Conservation (phyloP, 2,797 vertebrate genomes). For the Cynopterus sphinx region DNA sequence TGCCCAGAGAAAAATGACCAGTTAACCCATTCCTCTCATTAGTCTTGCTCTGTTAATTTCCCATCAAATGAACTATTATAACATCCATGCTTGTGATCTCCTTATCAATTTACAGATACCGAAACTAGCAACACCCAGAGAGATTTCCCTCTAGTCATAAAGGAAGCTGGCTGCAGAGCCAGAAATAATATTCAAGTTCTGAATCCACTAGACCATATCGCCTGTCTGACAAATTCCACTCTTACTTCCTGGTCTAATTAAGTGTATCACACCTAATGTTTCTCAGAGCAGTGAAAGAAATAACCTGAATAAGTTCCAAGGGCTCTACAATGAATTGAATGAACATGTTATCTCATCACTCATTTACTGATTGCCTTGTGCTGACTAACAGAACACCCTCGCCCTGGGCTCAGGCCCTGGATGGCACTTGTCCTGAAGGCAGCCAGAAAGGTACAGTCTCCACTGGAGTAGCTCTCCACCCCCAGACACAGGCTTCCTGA, state of each 20-base stretch:
- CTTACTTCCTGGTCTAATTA: not conserved
- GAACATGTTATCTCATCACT: not conserved
- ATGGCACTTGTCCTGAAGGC: not conserved
- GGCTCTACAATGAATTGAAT: not conserved
- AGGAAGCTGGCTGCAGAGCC: not conserved
- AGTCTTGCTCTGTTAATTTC: not conserved
- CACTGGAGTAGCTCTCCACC: not conserved
- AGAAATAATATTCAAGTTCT: constrained; percentile 55
- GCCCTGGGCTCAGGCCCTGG: too few relatives aligned
- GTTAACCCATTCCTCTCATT: not conserved
- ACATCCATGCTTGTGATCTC: not conserved
- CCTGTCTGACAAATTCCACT: not conserved
- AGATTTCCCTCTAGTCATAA: constrained; percentile 41
- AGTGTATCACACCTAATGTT: not conserved
- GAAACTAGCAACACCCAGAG: constrained; percentile 48
- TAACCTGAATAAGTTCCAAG: not conserved
- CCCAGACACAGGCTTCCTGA: not conserved
- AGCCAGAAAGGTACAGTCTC: not conserved
- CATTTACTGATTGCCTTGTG: not conserved
- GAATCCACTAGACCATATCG: not conserved
- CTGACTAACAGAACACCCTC: not conserved
- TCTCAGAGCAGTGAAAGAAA: not conserved
- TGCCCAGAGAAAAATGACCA: not conserved
- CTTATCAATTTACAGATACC: constrained; percentile 13
- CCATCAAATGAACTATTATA: not conserved